A percentile compares a stretch with the other conserved stretches of the same genome.
Evolutionary conservation across 2,888 invertebrate genomes (phyloP).

Genomic region (Caenorhabditis sp.): DNA sequence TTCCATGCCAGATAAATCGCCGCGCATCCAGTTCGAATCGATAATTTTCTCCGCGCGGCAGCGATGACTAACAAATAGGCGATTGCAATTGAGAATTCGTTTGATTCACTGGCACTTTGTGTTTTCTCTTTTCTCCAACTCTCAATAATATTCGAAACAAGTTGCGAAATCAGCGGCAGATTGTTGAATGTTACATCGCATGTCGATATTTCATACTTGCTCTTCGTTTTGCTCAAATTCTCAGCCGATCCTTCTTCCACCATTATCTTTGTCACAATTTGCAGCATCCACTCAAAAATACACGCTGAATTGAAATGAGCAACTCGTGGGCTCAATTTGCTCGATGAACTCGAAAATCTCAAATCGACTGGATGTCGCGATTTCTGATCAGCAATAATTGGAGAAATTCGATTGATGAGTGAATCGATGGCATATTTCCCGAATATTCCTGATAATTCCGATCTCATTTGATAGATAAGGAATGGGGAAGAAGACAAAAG

Average conservation of each 20-base stretch:
- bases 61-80: conserved; percentile 32
- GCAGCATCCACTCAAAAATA: conserved; percentile 42
- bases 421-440: conserved; percentile 9
- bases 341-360: not conserved
- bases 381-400: not conserved
- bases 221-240: conserved; percentile 35
- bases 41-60: conserved; percentile 33
- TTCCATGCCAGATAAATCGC: conserved; percentile 48
- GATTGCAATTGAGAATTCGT: conserved; percentile 23
- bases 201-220: conserved; percentile 48
- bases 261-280: conserved; percentile 10
- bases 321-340: not conserved
- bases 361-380: conserved; percentile 10
- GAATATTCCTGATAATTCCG: not conserved
- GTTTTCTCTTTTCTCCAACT: conserved; percentile 14
- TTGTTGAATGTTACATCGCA: conserved; percentile 39
- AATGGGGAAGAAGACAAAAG: conserved; percentile 12
- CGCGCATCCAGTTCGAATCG: conserved; percentile 44
- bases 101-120: not conserved
- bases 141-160: conserved; percentile 24
- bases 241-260: conserved; percentile 38
- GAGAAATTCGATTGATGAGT: conserved; percentile 13
- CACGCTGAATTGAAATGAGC: conserved; percentile 18
- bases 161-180: conserved; percentile 23
- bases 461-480: not conserved